Evolutionary conservation across 2,888 invertebrate genomes (phyloP), one percentile per base, ranked within the genome.

Genomic region (Drosophila quasianomalipes): DNA sequence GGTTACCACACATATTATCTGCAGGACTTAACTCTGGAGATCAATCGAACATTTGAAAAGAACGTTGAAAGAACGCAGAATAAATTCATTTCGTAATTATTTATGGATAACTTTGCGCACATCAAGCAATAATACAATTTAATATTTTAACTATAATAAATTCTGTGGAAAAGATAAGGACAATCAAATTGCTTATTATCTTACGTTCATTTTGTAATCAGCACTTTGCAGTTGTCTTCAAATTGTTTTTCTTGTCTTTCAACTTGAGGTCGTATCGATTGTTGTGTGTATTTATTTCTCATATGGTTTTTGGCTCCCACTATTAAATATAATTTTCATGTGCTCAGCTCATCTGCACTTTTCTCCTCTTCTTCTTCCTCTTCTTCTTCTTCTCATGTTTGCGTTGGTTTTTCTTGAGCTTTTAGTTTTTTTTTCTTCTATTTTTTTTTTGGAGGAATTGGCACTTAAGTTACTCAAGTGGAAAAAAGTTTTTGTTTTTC

Each of bases 381-480:
- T 22, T 37, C n/a, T 52, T 49, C 59, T 37, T 41, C 35, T 67
- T 37, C 55, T 52, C 65, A 54, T 70, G 63, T 59, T 77, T 78
- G 65, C 44, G 44, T 69, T 78, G 67, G 58, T 59, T 81, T 66
- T 81, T 78, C 63, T 76, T 57, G 52, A 53, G 66, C 66, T 67
- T 77, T 70, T 58, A 53, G 70, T 65, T 71, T 58, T 51, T 73
- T 69, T 62, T 58, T 65, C 54, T 67, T 69, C 35, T 68, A 67
- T 74, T 54, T 58, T 35, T 64, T 75, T 63, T 76, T 71, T 76
- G 77, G 63, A 76, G 80, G 90, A 91, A 91, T 92, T 91, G 91
- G 91, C 92, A 91, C 88, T 91, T 89, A 88, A 91, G 87, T 90
- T 89, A 90, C 82, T 91, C 88, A 89, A 91, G 89, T 91, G 90